Percentiles rank a stretch among this genome's conserved stretches.
Conservation (phyloP, 2,113 vertebrate genomes). For the Siniperca knerii region DNA sequence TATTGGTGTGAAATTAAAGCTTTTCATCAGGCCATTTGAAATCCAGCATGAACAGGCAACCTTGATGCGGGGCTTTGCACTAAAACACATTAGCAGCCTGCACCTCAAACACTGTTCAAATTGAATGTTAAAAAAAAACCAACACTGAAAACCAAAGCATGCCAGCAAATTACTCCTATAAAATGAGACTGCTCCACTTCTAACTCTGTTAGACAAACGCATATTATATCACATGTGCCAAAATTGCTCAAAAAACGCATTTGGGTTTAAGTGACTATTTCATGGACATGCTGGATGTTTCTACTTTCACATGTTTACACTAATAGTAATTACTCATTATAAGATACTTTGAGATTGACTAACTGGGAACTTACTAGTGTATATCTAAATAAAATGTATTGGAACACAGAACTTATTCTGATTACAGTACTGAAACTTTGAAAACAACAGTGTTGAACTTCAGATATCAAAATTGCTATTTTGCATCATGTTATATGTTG, state of each 20-base stretch:
- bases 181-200: slow-evolving; percentile 24
- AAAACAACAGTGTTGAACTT: not conserved
- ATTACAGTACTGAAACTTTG: not conserved
- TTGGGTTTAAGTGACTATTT: slow-evolving; percentile 34
- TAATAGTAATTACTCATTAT: slow-evolving; percentile 22
- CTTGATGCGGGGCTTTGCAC: slow-evolving; percentile 25
- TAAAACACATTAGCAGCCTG: slow-evolving; percentile 40
- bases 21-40: slow-evolving; percentile 52
- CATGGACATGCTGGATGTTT: slow-evolving; percentile 24
- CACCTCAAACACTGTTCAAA: slow-evolving; percentile 28
- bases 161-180: slow-evolving; percentile 32
- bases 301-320: slow-evolving; percentile 21
- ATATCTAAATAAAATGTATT: not conserved
- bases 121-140: slow-evolving; percentile 15
- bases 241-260: slow-evolving; percentile 43
- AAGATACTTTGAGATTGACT: slow-evolving; percentile 22
- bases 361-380: not conserved
- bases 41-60: slow-evolving; percentile 59
- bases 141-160: slow-evolving; percentile 27
- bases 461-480: not conserved
- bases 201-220: slow-evolving; percentile 30
- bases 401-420: not conserved
- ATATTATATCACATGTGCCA: slow-evolving; percentile 42
- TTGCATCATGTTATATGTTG: not conserved
- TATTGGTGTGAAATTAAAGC: slow-evolving; percentile 64